These are phyloP conservation scores for Fregetta grallaria DNA, from an alignment of 2,113 vertebrate species.

Conservation along the genomic window DNA sequence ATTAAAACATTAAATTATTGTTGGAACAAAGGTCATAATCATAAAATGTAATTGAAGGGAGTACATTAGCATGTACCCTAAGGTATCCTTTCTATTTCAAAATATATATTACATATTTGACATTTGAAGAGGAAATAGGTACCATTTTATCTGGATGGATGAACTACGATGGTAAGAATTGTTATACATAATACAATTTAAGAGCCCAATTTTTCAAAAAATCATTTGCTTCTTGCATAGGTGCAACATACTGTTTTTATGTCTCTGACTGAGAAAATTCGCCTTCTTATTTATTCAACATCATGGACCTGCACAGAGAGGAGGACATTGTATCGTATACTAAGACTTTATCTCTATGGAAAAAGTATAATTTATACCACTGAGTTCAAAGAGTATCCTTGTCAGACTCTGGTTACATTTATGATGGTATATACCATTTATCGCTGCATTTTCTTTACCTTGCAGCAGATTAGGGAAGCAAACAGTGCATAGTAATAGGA, in stretches of 20 bases:
- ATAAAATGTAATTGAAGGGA: slow-evolving; percentile 67
- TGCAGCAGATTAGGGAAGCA: neutral
- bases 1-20: slow-evolving; percentile 75
- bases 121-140: slow-evolving; percentile 55
- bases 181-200: slow-evolving; percentile 9
- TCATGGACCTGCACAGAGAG: neutral
- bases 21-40: slow-evolving; percentile 70
- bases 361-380: neutral
- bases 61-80: slow-evolving; percentile 59
- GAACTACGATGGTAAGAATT: slow-evolving; percentile 3
- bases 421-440: neutral
- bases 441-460: neutral
- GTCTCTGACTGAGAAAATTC: neutral
- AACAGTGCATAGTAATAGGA: neutral
- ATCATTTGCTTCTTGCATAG: slow-evolving; percentile 23
- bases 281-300: neutral
- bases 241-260: slow-evolving; percentile 6
- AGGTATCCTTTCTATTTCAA: slow-evolving; percentile 49
- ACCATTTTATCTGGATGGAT: slow-evolving; percentile 50
- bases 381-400: neutral
- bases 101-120: slow-evolving; percentile 53
- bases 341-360: neutral
- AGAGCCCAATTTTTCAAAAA: slow-evolving; percentile 30
- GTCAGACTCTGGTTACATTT: neutral
- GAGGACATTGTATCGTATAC: neutral